Conservation (phyloP, 2,888 invertebrate species). For the Zhuqinia jingwanae region DNA sequence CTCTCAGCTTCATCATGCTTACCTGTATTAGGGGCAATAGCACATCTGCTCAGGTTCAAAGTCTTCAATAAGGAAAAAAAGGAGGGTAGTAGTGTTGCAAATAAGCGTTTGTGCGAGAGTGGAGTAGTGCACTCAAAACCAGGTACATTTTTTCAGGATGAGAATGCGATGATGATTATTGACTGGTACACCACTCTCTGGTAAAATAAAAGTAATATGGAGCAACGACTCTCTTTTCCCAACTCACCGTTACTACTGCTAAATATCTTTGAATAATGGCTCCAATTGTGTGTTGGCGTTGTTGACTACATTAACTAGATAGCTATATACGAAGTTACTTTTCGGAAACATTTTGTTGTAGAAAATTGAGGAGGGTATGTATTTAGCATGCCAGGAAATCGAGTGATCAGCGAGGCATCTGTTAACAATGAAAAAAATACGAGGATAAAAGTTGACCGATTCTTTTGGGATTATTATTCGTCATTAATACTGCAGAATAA, state of each 20-base stretch:
- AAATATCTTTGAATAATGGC: background rate
- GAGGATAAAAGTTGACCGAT: too few species aligned
- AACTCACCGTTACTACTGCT: background rate
- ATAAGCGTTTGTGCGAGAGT: background rate
- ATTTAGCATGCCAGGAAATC: too few species aligned
- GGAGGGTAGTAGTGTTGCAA: constrained; percentile 59
- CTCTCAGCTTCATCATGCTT: background rate
- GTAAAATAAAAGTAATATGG: constrained; percentile 9
- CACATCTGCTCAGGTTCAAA: constrained; percentile 72
- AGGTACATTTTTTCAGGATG: constrained; percentile 50
- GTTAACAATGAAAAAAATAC: too few species aligned
- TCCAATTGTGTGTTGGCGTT: background rate
- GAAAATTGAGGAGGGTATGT: too few species aligned
- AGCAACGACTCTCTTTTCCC: constrained; percentile 1
- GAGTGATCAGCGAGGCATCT: too few species aligned
- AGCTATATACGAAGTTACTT: too few species aligned
- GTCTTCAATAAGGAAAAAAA: constrained; percentile 61
- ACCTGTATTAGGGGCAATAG: constrained; percentile 70
- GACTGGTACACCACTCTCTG: constrained; percentile 21
- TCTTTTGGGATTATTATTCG: too few species aligned
- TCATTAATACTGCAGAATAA: too few species aligned
- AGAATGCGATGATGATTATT: constrained; percentile 10
- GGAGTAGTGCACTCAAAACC: background rate
- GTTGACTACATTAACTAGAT: too few species aligned
- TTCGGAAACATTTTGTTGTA: too few species aligned